Percentiles rank a stretch among this genome's conserved stretches.
Conservation (phyloP, 2,797 vertebrate genomes). For the Myotis vivesi region DNA sequence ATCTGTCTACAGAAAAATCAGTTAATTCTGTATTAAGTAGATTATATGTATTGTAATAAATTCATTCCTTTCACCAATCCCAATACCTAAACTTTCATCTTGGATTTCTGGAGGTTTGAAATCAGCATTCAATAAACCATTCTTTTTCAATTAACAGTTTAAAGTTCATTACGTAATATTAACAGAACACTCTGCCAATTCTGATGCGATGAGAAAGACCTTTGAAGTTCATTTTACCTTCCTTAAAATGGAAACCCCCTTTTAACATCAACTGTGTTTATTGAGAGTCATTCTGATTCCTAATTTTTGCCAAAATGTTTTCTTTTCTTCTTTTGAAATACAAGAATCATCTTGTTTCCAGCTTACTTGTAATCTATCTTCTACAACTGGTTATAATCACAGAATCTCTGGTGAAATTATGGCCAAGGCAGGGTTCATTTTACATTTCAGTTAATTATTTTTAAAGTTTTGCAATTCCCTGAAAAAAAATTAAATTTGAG, state of each 20-base stretch:
- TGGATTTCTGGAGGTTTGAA: conserved; percentile 60
- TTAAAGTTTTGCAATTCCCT: conserved; percentile 28
- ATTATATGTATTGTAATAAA: neutral
- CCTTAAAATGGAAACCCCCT: conserved; percentile 81
- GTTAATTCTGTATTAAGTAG: conserved; percentile 6
- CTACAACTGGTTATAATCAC: conserved; percentile 72
- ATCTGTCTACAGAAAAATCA: neutral
- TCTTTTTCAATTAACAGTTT: conserved; percentile 71
- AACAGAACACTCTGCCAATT: conserved; percentile 67
- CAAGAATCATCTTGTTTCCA: conserved; percentile 81
- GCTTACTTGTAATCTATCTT: conserved; percentile 76
- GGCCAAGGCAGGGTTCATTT: conserved; percentile 53
- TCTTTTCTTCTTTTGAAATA: conserved; percentile 77
- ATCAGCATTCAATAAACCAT: conserved; percentile 53
- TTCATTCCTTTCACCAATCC: conserved; percentile 8
- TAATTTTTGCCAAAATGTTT: conserved; percentile 75
- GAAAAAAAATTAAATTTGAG: conserved; percentile 5
- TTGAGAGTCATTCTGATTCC: conserved; percentile 78
- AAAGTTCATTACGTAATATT: conserved; percentile 54
- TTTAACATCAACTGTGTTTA: conserved; percentile 81
- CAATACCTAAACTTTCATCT: neutral
- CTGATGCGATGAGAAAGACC: conserved; percentile 46
- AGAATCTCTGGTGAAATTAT: conserved; percentile 74
- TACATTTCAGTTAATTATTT: conserved; percentile 41
- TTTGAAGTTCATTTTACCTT: conserved; percentile 78